A percentile compares a stretch with the other conserved stretches of the same genome.
phyloP scores from a whole-genome alignment of 2,113 vertebrate species.

The Perccottus glenii region DNA sequence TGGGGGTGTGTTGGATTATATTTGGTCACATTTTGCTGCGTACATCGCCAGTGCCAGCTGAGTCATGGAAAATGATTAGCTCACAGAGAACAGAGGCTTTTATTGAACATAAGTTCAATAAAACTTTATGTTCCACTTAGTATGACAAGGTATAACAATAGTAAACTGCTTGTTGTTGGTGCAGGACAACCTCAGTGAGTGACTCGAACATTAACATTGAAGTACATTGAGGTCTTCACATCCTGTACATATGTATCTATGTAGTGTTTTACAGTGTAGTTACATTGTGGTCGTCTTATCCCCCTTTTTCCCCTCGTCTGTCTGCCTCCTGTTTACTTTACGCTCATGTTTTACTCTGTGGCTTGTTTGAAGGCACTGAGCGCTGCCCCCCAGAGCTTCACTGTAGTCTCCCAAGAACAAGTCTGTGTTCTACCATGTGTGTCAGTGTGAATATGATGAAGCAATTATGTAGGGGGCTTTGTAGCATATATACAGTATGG shows the following conservation, averaged over 20 bases:
- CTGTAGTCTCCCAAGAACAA: constrained; percentile 40
- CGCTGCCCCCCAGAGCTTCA: constrained; percentile 44
- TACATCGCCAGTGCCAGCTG: constrained; percentile 11
- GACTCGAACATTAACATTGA: neutral
- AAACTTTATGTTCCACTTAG: too few species aligned
- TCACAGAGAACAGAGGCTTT: neutral
- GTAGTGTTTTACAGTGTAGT: constrained; percentile 28
- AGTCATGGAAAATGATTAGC: constrained; percentile 22
- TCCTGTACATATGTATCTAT: constrained; percentile 14
- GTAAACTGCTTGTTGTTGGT: neutral
- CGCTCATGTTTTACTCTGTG: constrained; percentile 61
- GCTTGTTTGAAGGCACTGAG: constrained; percentile 51
- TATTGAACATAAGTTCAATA: too few species aligned
- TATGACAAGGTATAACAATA: too few species aligned
- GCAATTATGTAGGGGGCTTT: neutral
- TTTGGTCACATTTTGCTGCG: constrained; percentile 38
- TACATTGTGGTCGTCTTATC: constrained; percentile 38
- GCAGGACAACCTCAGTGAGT: neutral
- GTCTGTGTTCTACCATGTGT: constrained; percentile 34
- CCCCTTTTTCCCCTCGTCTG: constrained; percentile 16
- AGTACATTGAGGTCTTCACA: constrained; percentile 11
- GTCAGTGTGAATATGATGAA: constrained; percentile 4
- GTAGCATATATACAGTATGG: neutral
- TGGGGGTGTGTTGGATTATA: neutral
- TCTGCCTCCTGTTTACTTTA: constrained; percentile 66